Base-by-base conservation (phyloP, 2,888 invertebrate genomes). In the Hyles lineata region DNA sequence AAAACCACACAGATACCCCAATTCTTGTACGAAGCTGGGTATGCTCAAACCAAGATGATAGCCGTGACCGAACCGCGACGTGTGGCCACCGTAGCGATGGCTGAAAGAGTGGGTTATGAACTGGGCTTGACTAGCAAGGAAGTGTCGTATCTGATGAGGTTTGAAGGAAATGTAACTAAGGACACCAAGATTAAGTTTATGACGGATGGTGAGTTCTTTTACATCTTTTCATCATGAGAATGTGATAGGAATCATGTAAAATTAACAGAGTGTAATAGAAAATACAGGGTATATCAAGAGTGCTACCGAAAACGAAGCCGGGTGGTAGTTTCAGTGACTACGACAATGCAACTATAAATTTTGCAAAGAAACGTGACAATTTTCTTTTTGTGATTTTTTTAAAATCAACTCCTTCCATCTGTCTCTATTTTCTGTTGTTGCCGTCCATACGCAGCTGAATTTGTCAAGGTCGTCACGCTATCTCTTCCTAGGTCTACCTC, bases 1-100 rank as follows among this genome's bases (percentile, higher is more conserved):
- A 99, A 99, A 95, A 99, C 99, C 0, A 99, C 99, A 0, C 99
- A 99, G 93, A 96, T 99, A 15, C 99, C 99, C 0, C 99, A 99
- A 91, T 99, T 99, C 87, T 95, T 99, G 0, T 99, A 98, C 84
- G 99, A 99, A 94, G 98, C 99, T 0, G 99, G 99, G 0, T 99
- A 98, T 88, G 97, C 98, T 0, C 92, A 94, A 81, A 93, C 95
- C 76, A 97, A 97, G 87, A 96, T 98, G 92, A 99, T 99, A 80
- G 99, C 97, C 0, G 96, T 99, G 4, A 99, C 99, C 0, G 99
- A 99, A 87, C 99, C 99, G 0, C 95, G 99, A n/a, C 95, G 99
- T 83, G 99, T 99, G 0, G 99, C 99, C 0, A 99, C 99, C 0
- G 98, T 99, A 74, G 97, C 99, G 0, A 99, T 99, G 99, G 97